Base-by-base conservation (phyloP, 1,140 invertebrate species). In the Onthophagus taurus region DNA sequence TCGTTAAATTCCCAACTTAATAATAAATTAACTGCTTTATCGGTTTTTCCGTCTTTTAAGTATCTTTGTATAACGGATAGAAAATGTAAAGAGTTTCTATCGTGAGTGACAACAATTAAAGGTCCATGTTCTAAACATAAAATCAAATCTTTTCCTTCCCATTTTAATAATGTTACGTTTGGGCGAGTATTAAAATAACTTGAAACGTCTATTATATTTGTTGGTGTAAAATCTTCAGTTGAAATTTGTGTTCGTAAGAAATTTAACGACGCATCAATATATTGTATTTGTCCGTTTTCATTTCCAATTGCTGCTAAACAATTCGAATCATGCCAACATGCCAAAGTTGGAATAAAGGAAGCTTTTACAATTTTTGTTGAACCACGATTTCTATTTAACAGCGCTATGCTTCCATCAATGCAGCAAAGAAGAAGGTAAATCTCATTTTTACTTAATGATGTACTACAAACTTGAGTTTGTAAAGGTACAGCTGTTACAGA, bases 331-430 rank as follows among this genome's bases (percentile, higher is more conserved):
- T 88, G 82, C 83, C 84, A 88, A 19, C 72, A 70, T 31, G 80
- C 74, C 44, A 78, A 66, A 21, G 77, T 76, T 13, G 83, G 81
- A 53, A 83, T 80, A 68, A 86, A 75, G 42, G 72, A 68, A 41
- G 75, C 71, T 69, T 81, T 76, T 26, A 74, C 69, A 31, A 71
- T 72, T 49, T 72, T 74, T 4, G 76, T 83, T 1, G 72, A 72
- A 36, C 77, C 75, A 56, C 72, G 71, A 8, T 68, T 70, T 38
- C 77, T 66, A 67, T 83, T 76, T 44, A 82, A 74, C n/a, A 84
- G 60, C n/a, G 81, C 80, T 43, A 89, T 63, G 18, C 81, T 78
- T 9, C 79, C 78, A 71, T 88, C 83, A 43, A 82, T 80, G 58
- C 83, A 85, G 26, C 82, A 83, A 29, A 87, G 58, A 16, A 86